A percentile compares a stretch with the other conserved stretches of the same genome.
phyloP scores from a whole-genome alignment of 2,888 invertebrate species.

The Acanthosepion pharaonis region DNA sequence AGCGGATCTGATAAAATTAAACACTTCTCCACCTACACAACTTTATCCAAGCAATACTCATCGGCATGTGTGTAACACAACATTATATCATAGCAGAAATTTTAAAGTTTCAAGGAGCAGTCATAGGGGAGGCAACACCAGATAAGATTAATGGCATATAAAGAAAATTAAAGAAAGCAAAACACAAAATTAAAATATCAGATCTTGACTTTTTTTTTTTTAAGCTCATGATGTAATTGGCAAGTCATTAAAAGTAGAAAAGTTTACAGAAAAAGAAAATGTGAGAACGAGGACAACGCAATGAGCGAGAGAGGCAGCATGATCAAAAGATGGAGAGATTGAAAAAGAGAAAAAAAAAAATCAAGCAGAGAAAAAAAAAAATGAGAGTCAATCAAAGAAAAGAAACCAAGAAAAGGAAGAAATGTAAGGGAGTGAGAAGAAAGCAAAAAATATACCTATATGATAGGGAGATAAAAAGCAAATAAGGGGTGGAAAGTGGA shows the following conservation, averaged over 20 bases:
- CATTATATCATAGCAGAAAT: too few species aligned
- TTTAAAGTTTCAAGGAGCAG: too few species aligned
- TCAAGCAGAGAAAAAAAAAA: background rate
- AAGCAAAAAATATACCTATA: background rate
- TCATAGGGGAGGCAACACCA: too few species aligned
- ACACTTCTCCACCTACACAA: too few species aligned
- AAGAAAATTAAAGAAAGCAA: too few species aligned
- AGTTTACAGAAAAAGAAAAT: background rate
- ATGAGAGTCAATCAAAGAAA: background rate
- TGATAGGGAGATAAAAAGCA: background rate
- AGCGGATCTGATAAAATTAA: too few species aligned
- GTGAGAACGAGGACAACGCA: background rate
- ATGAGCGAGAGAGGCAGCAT: background rate
- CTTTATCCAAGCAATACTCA: too few species aligned
- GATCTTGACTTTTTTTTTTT: too few species aligned
- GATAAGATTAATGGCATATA: too few species aligned
- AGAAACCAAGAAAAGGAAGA: background rate
- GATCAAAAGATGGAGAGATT: rapidly evolving
- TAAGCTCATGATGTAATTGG: background rate
- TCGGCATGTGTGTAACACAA: too few species aligned
- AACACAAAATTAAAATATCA: too few species aligned
- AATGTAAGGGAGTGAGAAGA: background rate
- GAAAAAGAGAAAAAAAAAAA: background rate
- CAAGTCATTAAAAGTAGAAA: background rate
- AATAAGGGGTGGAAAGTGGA: background rate